Base-by-base conservation (phyloP, 2,888 invertebrate genomes). In the Philonicus albiceps region DNA sequence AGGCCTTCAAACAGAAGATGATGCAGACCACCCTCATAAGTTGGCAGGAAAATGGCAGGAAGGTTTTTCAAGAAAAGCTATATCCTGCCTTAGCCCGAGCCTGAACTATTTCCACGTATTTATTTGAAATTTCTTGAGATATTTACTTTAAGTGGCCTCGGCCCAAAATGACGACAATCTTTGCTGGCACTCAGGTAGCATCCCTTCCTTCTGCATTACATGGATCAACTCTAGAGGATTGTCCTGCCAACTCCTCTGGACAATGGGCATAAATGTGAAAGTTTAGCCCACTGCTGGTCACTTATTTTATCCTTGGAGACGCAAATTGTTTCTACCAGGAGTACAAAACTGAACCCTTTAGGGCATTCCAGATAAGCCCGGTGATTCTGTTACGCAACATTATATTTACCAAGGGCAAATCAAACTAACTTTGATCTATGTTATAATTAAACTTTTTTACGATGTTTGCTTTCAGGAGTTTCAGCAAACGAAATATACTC, bases 1-100 rank as follows among this genome's bases (percentile, higher is more conserved):
- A 49, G 53, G 13, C 53, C 80, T 80, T 49, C 80, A 49, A 80
- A 34, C 30, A 49, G 40, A 64, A 80, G 22, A 80, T 80, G 80
- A 80, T 53, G 27, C 53, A 80, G 53, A 53, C 43, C 80, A 49
- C 49, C 80, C 80, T 49, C 80, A 22, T 80, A 80, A 80, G 80
- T 80, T 80, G 80, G 80, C 80, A 80, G 80, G 27, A 80, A 49
- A 80, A 43, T 80, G 80, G 49, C 80, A 80, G 80, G 49, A 30
- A 53, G 31, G 53, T 80, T 80, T 80, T 30, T 53, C 40, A 49
- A 43, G 49, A 27, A 80, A 22, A 80, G 49, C 53, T 49, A 80
- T 49, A 30, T 34, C 13, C 43, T 16, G 11, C 27, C 7, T 3
- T n/a, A 16, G 16, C 5, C 27, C 49, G 5, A 16, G 13, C 2